Percentiles rank a stretch among this genome's conserved stretches.
Conservation (phyloP, 2,888 invertebrate genomes). For the Agriopis leucophaearia region DNA sequence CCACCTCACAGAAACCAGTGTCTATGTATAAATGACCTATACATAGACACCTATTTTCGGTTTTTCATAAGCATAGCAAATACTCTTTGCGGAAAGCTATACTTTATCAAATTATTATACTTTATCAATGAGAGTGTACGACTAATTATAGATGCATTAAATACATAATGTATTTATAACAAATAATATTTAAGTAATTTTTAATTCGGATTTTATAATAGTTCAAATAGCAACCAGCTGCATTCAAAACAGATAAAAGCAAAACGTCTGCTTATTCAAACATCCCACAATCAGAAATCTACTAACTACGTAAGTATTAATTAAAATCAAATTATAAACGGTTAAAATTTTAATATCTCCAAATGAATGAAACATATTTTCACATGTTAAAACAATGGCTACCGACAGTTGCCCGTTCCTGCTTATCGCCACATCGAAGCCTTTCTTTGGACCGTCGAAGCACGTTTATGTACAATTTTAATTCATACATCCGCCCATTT, state of each 20-base stretch:
- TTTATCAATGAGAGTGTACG: no score
- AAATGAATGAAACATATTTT: constrained; percentile 67
- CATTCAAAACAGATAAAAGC: background rate
- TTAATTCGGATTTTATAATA: background rate
- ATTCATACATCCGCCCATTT: constrained; percentile 66
- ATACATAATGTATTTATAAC: no score
- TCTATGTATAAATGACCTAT: no score
- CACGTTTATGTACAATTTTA: constrained; percentile 76
- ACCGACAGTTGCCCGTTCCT: constrained; percentile 74
- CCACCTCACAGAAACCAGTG: no score
- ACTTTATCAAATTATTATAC: no score
- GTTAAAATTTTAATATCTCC: constrained; percentile 69
- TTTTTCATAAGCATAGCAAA: no score
- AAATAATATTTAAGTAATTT: background rate
- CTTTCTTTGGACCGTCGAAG: constrained; percentile 73
- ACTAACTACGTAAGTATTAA: constrained; percentile 58
- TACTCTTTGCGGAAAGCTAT: no score
- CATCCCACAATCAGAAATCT: constrained; percentile 28
- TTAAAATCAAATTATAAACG: constrained; percentile 76
- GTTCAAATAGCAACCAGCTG: constrained; percentile 4
- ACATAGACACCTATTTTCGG: background rate
- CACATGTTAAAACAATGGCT: constrained; percentile 83
- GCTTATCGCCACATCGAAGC: constrained; percentile 78
- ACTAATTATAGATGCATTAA: background rate
- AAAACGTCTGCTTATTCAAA: constrained; percentile 42